phyloP scores from a whole-genome alignment of 1,140 invertebrate genomes.

The Campoletis sonorensis region DNA sequence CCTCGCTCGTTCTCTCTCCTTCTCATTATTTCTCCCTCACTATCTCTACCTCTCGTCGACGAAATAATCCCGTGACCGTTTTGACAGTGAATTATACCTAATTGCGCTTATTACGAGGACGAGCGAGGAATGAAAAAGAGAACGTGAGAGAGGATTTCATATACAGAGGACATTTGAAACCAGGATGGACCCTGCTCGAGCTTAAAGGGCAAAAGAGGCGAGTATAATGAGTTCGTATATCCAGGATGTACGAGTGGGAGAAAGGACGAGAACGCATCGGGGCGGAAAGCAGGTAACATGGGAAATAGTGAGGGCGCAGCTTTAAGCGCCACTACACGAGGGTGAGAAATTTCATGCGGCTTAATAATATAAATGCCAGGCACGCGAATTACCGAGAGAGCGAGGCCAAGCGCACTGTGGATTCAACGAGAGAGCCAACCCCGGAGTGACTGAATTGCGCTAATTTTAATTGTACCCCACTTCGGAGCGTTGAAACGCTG shows the following conservation, averaged over 20 bases:
- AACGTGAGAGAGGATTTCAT: slow-evolving; percentile 1
- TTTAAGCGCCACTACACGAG: slow-evolving; percentile 24
- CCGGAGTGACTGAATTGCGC: slow-evolving; percentile 70
- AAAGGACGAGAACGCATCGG: slow-evolving; percentile 32
- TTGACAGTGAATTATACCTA: slow-evolving; percentile 66
- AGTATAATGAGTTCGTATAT: neutral
- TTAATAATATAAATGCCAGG: slow-evolving; percentile 73
- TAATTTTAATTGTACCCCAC: slow-evolving; percentile 72
- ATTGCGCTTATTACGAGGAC: slow-evolving; percentile 63
- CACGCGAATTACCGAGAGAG: slow-evolving; percentile 64
- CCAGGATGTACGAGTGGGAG: neutral
- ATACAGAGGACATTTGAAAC: slow-evolving; percentile 7
- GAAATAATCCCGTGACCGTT: slow-evolving; percentile 64
- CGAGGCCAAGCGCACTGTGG: neutral
- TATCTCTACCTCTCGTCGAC: slow-evolving; percentile 43
- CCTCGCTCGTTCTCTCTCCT: slow-evolving; percentile 9
- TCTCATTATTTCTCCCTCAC: neutral
- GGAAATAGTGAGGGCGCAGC: slow-evolving; percentile 8
- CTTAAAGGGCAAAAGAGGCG: neutral
- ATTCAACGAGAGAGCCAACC: slow-evolving; percentile 22
- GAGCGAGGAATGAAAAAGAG: too few species aligned
- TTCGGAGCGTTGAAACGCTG: slow-evolving; percentile 18
- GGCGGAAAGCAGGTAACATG: slow-evolving; percentile 36
- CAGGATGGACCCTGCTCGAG: neutral
- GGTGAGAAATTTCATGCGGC: slow-evolving; percentile 65